A percentile compares a stretch with the other conserved stretches of the same genome.
Evolutionary conservation across 2,797 vertebrate genomes (phyloP).

Genomic region (Trachops cirrhosus): DNA sequence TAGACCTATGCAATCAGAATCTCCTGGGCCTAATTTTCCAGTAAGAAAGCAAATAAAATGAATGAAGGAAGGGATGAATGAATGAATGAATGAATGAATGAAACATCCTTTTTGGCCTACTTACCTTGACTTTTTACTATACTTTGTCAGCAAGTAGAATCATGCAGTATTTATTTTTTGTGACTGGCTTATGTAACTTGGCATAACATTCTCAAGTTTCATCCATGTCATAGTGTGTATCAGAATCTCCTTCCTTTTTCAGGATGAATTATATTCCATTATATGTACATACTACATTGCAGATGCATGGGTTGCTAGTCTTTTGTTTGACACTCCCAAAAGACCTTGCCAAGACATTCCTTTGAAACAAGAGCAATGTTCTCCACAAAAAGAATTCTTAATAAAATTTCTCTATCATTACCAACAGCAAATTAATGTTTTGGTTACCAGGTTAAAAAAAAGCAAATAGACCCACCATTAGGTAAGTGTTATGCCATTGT

Average conservation of each 20-base stretch:
- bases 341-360: not conserved
- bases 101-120: not conserved
- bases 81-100: not conserved
- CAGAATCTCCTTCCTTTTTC: not conserved
- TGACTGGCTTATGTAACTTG: not conserved
- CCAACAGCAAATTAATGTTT: constrained; percentile 15
- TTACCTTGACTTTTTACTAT: not conserved
- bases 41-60: not conserved
- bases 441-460: not conserved
- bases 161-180: not conserved
- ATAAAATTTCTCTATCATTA: not conserved
- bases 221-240: not conserved
- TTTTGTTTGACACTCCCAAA: constrained; percentile 21
- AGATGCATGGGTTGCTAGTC: not conserved
- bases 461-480: not conserved
- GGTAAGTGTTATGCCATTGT: not conserved
- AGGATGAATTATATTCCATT: not conserved
- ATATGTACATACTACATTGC: not conserved
- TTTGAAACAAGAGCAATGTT: not conserved
- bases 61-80: not conserved
- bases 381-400: not conserved
- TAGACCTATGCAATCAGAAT: not conserved
- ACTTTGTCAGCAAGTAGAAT: not conserved
- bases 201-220: not conserved
- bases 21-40: not conserved